Evolutionary conservation across 2,797 vertebrate genomes (phyloP), one percentile per base, ranked within the genome.

Genomic region (Catostomus latipinnis): DNA sequence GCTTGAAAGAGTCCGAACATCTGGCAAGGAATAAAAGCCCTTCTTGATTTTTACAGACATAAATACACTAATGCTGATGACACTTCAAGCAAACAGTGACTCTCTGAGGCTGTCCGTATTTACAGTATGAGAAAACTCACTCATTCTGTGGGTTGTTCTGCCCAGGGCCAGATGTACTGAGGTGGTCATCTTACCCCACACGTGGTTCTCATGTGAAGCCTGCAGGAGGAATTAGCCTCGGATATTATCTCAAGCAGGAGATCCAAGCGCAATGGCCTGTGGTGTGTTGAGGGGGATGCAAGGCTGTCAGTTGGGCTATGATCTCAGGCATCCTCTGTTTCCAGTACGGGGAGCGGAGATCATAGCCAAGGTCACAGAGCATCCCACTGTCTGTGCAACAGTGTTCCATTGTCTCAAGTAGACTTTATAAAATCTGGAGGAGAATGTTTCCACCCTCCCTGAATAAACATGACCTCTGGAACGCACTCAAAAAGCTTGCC

Each of bases 101-200:
- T 34, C 84, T 81, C 80, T 83, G 62, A 84, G 75, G 53, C 77
- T 74, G 62, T 87, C 79, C 82, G 65, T 83, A 81, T 87, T 86
- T 86, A 87, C 86, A 86, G 70, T 83, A 80, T 80, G 67, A 81
- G 76, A 71, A 66, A 65, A 78, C 61, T 83, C 76, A 81, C 76
- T 76, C 75, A 76, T 82, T 84, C 79, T 78, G 81, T 52, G 73
- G 70, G 76, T 78, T 85, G 83, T 86, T 84, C 69, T 82, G 60
- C 68, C 74, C 76, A 72, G 75, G 66, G 66, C 83, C 87, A 88
- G 85, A 88, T 88, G 87, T 85, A 81, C 77, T 65, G 81, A 85
- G 83, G 85, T 81, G 80, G 66, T 80, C 48, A 75, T 81, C 76
- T 74, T 63, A 6, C 49, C 66, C 80, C 74, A 78, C 74, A 63